Conservation (phyloP, 2,113 vertebrate genomes). For the Circaetus cinerascens region DNA sequence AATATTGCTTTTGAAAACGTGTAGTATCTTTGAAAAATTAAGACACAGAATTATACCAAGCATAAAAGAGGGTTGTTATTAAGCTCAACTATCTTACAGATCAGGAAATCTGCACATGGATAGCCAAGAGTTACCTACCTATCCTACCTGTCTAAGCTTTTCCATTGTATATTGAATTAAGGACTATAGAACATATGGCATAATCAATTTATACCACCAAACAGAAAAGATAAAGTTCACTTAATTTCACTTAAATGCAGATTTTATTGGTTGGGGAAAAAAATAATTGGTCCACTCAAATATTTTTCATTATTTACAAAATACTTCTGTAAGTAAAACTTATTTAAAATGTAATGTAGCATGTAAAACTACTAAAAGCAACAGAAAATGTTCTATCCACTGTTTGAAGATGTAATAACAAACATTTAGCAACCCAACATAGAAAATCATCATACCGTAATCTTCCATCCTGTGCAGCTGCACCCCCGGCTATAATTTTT, state of each 20-base stretch:
- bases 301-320: background rate
- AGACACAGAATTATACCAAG: background rate
- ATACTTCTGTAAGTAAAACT: background rate
- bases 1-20: background rate
- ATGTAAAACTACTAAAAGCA: background rate
- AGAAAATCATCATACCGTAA: constrained; percentile 80
- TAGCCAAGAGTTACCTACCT: background rate
- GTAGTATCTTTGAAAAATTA: background rate
- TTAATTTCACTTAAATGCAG: background rate
- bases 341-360: background rate
- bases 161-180: background rate
- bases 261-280: background rate
- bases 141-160: background rate
- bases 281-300: background rate
- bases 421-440: background rate
- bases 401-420: background rate
- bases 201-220: background rate
- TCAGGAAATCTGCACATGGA: background rate
- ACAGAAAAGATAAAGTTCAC: background rate
- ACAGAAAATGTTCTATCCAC: background rate
- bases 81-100: background rate
- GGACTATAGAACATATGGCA: background rate
- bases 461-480: constrained; percentile 93
- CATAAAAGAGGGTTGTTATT: background rate
- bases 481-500: constrained; percentile 94